Conservation (phyloP, 2,113 vertebrate genomes). For the Eulemur rufifrons region DNA sequence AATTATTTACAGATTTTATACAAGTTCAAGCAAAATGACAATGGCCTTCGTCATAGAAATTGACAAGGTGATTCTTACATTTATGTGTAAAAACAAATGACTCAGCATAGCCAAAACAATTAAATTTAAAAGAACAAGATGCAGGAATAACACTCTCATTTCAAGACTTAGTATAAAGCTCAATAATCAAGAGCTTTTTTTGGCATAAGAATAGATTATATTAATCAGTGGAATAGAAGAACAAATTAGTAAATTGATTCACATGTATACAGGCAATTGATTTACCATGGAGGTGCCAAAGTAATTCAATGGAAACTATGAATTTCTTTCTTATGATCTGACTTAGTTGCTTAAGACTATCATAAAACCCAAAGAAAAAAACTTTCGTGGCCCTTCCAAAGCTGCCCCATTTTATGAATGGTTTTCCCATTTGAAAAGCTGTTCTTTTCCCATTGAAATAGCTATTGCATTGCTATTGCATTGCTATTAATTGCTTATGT, state of each 20-base stretch:
- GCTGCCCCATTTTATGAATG: neutral
- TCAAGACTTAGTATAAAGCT: neutral
- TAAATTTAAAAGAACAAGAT: neutral
- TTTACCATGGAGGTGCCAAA: neutral
- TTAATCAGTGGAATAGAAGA: neutral
- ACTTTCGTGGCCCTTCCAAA: constrained; percentile 28
- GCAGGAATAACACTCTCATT: neutral
- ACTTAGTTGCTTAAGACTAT: neutral
- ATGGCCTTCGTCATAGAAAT: neutral
- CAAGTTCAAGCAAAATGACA: neutral
- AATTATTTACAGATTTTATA: neutral
- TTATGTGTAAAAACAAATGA: neutral
- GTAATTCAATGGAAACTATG: neutral
- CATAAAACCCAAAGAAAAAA: constrained; percentile 7
- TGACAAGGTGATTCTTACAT: neutral
- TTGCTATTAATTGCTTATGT: neutral
- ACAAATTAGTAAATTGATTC: neutral
- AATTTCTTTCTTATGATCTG: neutral
- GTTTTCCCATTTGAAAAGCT: neutral
- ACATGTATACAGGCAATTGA: neutral
- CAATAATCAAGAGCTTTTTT: neutral
- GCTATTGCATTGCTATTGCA: neutral
- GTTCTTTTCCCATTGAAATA: neutral
- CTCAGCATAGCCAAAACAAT: neutral
- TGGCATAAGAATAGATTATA: neutral